Conservation (phyloP, 1,140 invertebrate species). For the Lordiphosa collinella region DNA sequence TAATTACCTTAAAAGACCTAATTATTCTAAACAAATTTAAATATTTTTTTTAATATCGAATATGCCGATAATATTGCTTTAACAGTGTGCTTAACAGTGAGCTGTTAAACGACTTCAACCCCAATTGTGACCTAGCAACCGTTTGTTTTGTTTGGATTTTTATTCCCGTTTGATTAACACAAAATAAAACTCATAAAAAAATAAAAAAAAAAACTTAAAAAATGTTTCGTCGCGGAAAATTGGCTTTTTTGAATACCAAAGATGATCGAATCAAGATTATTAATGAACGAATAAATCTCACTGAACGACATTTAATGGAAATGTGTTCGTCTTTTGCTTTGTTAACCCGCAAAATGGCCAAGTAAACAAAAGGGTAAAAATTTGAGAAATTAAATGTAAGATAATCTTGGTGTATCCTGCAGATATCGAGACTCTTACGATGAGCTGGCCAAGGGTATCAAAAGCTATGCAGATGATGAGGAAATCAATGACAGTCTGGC, state of each 20-base stretch:
- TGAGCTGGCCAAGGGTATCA: slow-evolving; percentile 84
- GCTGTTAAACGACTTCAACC: not conserved
- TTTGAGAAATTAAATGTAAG: not conserved
- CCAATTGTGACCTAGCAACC: slow-evolving; percentile 37
- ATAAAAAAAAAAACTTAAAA: slow-evolving; percentile 4
- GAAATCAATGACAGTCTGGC: slow-evolving; percentile 85
- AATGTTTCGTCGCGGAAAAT: slow-evolving; percentile 75
- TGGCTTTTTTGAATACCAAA: slow-evolving; percentile 65
- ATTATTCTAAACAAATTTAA: no score
- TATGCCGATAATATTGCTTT: no score
- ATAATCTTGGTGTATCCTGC: not conserved
- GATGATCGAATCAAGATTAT: slow-evolving; percentile 81
- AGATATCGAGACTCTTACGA: slow-evolving; percentile 86
- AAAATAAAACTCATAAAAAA: not conserved
- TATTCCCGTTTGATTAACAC: not conserved
- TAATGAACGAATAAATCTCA: slow-evolving; percentile 84
- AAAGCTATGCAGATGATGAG: slow-evolving; percentile 85
- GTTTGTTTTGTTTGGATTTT: slow-evolving; percentile 35
- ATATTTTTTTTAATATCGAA: no score
- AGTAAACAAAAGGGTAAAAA: slow-evolving; percentile 74
- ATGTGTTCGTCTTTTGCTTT: slow-evolving; percentile 84
- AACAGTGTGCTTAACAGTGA: not conserved
- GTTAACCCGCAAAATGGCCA: slow-evolving; percentile 85
- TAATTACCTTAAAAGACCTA: no score
- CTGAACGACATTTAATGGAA: slow-evolving; percentile 86